Conservation (phyloP, 1,140 invertebrate species). For the Pseudomyrmex concolor region DNA sequence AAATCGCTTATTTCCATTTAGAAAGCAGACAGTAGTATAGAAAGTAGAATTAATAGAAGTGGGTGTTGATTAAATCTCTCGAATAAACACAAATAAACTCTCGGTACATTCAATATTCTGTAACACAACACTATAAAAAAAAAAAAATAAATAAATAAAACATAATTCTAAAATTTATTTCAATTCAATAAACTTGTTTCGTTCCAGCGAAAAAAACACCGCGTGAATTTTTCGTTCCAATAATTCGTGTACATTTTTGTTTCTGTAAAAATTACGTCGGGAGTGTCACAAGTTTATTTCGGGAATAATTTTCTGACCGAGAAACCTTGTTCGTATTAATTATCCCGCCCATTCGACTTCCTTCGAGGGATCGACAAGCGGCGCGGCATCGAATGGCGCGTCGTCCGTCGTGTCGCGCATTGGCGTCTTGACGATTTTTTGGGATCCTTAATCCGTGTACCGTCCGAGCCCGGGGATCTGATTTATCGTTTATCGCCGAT, state of each 20-base stretch:
- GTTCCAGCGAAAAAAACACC: background rate
- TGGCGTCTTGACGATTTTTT: constrained; percentile 24
- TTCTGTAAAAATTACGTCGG: constrained; percentile 9
- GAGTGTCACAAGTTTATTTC: background rate
- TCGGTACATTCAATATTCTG: background rate
- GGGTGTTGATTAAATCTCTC: background rate
- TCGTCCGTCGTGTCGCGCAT: constrained; percentile 19
- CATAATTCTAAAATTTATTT: background rate
- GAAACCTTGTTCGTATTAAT: constrained; percentile 21
- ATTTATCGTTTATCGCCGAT: constrained; percentile 69
- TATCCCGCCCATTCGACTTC: constrained; percentile 32
- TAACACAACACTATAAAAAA: no score
- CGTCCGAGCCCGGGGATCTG: constrained; percentile 50
- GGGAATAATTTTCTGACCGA: background rate
- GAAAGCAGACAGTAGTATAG: constrained; percentile 1
- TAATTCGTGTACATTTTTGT: background rate
- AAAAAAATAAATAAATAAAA: no score
- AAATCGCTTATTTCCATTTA: constrained; percentile 12
- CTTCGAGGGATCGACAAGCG: constrained; percentile 29
- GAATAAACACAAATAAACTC: background rate
- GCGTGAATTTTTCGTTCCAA: background rate
- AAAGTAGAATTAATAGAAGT: constrained; percentile 26
- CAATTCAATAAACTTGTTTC: no score
- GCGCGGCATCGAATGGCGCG: constrained; percentile 28
- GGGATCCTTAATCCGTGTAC: constrained; percentile 51